A percentile compares a stretch with the other conserved stretches of the same genome.
phyloP scores from a whole-genome alignment of 2,888 invertebrate species.

The Melikaiella ostensackeni region DNA sequence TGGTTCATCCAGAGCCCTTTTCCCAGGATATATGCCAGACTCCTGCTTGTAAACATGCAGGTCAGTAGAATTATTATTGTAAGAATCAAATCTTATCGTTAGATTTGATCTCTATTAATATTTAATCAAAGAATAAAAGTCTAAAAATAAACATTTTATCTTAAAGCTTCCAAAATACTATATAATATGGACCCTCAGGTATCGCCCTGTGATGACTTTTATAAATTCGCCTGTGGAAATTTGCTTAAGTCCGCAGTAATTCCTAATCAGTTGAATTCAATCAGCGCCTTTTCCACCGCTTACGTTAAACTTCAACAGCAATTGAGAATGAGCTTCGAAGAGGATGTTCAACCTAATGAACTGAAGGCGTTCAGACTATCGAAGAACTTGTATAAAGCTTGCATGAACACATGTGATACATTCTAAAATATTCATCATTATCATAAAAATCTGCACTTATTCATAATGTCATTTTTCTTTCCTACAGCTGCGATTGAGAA shows the following conservation, averaged over 20 bases:
- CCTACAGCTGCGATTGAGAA: constrained; percentile 86
- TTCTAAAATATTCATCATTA: background rate
- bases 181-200: constrained; percentile 29
- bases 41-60: background rate
- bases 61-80: background rate
- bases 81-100: background rate
- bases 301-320: constrained; percentile 49
- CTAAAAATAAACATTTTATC: background rate
- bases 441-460: background rate
- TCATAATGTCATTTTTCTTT: constrained; percentile 38
- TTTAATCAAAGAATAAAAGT: background rate
- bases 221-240: constrained; percentile 53
- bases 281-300: constrained; percentile 45
- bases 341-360: constrained; percentile 44
- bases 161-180: constrained; percentile 41
- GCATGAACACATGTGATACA: constrained; percentile 52
- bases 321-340: constrained; percentile 45
- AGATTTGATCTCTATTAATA: background rate
- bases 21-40: background rate
- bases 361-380: constrained; percentile 46
- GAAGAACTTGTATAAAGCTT: constrained; percentile 51
- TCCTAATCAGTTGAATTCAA: constrained; percentile 45
- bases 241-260: constrained; percentile 48
- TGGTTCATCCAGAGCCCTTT: too few species aligned
- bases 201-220: constrained; percentile 55